Conservation (phyloP, 1,140 invertebrate species). For the Ips typographus region DNA sequence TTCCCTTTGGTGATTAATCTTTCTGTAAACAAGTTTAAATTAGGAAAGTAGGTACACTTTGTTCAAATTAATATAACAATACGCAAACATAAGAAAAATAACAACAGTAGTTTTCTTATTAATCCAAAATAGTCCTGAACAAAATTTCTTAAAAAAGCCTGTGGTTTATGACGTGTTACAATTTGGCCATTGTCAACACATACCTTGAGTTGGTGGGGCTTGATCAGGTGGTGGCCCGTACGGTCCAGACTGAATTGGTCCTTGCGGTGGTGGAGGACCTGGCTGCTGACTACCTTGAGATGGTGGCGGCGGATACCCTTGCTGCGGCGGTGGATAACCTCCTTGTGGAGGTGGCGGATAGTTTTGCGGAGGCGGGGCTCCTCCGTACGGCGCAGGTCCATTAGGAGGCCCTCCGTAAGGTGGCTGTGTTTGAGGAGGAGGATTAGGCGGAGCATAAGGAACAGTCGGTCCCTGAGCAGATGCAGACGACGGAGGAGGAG, state of each 20-base stretch:
- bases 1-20: neutral
- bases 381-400: conserved; percentile 47
- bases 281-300: conserved; percentile 42
- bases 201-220: conserved; percentile 25
- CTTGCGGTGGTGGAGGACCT: conserved; percentile 46
- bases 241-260: conserved; percentile 30
- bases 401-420: conserved; percentile 52
- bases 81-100: no score
- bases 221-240: conserved; percentile 28
- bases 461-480: conserved; percentile 44
- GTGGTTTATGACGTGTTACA: neutral
- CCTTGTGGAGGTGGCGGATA: conserved; percentile 46
- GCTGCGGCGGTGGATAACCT: conserved; percentile 43
- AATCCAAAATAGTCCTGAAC: no score
- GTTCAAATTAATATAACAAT: no score
- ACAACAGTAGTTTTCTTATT: no score
- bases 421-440: conserved; percentile 51
- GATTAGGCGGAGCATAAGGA: conserved; percentile 48
- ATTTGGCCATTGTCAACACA: neutral
- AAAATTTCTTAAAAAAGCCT: neutral
- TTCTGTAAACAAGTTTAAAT: neutral
- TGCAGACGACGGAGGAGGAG: conserved; percentile 39
- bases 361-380: conserved; percentile 50
- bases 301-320: conserved; percentile 43
- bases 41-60: no score